Conservation (phyloP, 2,797 vertebrate species). For the Channallabes apus region DNA sequence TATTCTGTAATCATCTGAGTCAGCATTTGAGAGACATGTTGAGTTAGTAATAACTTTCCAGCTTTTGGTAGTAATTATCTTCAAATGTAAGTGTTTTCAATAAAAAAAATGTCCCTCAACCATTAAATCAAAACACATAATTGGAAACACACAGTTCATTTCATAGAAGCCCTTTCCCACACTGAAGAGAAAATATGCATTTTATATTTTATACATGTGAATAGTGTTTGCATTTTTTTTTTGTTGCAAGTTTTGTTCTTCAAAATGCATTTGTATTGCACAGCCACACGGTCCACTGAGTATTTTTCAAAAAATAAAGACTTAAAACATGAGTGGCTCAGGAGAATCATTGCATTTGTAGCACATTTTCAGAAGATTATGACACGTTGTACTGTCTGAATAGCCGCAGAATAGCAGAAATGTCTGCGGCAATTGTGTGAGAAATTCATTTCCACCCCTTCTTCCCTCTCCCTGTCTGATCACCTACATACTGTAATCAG, state of each 20-base stretch:
- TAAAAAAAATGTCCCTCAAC: slow-evolving; percentile 71
- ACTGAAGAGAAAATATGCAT: slow-evolving; percentile 57
- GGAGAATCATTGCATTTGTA: slow-evolving; percentile 38
- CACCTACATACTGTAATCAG: slow-evolving; percentile 58
- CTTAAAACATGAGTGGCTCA: slow-evolving; percentile 39
- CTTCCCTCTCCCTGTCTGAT: slow-evolving; percentile 48
- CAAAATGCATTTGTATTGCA: slow-evolving; percentile 62
- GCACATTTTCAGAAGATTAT: background rate
- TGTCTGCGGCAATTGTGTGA: slow-evolving; percentile 37
- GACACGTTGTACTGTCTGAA: background rate
- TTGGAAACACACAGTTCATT: slow-evolving; percentile 69
- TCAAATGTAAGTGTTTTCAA: slow-evolving; percentile 67
- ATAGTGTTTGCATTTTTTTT: slow-evolving; percentile 48
- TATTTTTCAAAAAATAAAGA: slow-evolving; percentile 64
- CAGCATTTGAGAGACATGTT: slow-evolving; percentile 65
- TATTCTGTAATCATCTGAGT: slow-evolving; percentile 50
- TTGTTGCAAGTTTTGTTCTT: slow-evolving; percentile 21
- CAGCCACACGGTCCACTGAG: slow-evolving; percentile 60
- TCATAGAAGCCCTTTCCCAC: slow-evolving; percentile 60
- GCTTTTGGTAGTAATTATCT: slow-evolving; percentile 79
- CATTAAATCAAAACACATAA: slow-evolving; percentile 66
- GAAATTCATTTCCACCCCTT: slow-evolving; percentile 51
- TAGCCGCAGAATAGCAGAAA: background rate
- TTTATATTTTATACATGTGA: slow-evolving; percentile 48
- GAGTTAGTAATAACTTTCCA: slow-evolving; percentile 65